Evolutionary conservation across 2,113 vertebrate species (phyloP), one percentile per base, ranked within the genome.

Genomic region (Cryptoleucopteryx plumbea): DNA sequence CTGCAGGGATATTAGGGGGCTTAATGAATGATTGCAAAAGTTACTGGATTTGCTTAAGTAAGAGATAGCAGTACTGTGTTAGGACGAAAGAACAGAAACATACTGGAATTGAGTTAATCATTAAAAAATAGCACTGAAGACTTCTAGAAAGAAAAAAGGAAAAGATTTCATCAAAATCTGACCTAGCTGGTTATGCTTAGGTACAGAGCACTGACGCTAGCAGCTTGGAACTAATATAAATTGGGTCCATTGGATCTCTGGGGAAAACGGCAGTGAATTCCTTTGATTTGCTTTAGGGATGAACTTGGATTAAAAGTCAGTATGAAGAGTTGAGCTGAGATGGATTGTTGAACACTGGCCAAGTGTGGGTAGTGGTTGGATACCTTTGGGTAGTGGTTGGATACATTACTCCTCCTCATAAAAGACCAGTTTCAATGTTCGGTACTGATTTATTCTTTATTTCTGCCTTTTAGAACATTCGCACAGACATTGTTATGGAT

Each of bases 401-500:
- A 34, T 61, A 34, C 20, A 22, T 65, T 52, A 32, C 1, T 47
- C 4, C 29, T 82, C 31, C 80, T 85, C 5, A 11, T 36, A 47
- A 1, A 47, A 74, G 78, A 42, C 55, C 26, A 62, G 17, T 47
- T 80, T 50, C 52, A 71, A 2, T 50, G 59, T n/a, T n/a, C 9
- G 67, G 9, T 89, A 40, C 32, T 91, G 74, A 79, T 88, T 59
- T 77, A 59, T 65, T 63, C 50, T 82, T 86, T 75, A n/a, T 52
- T 93, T 81, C 56, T 93, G 42, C 40, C 42, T 66, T 94, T 63
- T 70, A 99, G 99, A 99, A 99, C 82, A 95, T 99, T 82, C 98
- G 98, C 61, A 99, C 99, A 31, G 98, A 99, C 82, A 98, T 99
- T 8, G 99, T 99, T 82, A 99, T 99, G 99, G 99, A 99, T 83